Base-by-base conservation (phyloP, 2,888 invertebrate genomes). In the Troides oblongomaculatus region DNA sequence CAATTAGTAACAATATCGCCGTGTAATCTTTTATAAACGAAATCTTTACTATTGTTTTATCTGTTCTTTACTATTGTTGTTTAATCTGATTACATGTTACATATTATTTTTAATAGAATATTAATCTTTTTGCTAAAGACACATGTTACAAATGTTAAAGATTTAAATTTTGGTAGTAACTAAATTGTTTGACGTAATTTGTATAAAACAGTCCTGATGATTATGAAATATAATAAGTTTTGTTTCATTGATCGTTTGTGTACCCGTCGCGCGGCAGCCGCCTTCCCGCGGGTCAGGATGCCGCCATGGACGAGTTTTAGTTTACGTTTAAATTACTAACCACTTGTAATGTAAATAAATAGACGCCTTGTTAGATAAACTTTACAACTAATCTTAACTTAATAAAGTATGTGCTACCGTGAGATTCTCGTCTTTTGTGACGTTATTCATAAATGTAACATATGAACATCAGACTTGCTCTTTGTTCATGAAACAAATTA, bases 291-390 rank as follows among this genome's bases (percentile, higher is more conserved):
- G 63, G 66, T 66, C 62, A 25, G 56, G 46, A 39, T 53, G 53
- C 53, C 23, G 57, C 46, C 62, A 12, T 53, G 46, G 57, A 62
- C 62, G 59, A 23, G 64, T 50, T 66, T 66, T 39, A 64, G 88
- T 88, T 89, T 88, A 88, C 86, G 84, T 89, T 88, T 85, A 85
- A 84, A 84, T 86, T 86, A 88, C 88, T 87, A 87, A 91, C 87
- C 89, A 91, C 90, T 90, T 89, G 89, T 89, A 87, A 82, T 81
- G 84, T 89, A 90, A 90, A 91, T 90, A 91, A 91, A 91, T 90
- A 90, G 79, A 86, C 81, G 75, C 80, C 86, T 81, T 86, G 87
- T 87, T 89, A 90, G 86, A 88, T 90, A 91, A 91, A 90, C 90
- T 84, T 79, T 75, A 82, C 84, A 83, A 87, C 84, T 84, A 87